Conservation (phyloP, 2,797 vertebrate genomes). For the Morus bassanus region DNA sequence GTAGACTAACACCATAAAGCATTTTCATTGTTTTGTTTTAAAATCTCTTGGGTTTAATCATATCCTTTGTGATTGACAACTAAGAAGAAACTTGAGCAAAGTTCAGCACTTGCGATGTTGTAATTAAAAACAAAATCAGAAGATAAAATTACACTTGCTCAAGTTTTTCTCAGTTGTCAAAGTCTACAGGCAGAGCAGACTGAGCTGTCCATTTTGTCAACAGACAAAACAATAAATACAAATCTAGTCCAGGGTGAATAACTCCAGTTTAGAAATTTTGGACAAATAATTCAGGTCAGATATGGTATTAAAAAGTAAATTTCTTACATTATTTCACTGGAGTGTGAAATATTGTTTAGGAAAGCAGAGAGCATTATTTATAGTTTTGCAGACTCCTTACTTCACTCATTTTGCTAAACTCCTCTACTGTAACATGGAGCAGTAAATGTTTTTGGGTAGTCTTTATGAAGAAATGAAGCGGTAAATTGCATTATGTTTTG, state of each 20-base stretch:
- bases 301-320: neutral
- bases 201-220: neutral
- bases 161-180: neutral
- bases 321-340: neutral
- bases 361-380: neutral
- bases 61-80: neutral
- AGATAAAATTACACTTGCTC: neutral
- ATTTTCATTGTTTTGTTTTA: neutral
- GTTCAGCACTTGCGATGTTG: neutral
- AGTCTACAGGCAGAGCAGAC: neutral
- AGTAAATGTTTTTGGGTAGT: constrained; percentile 43
- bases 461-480: constrained; percentile 58
- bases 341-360: neutral
- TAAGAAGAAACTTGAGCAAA: neutral
- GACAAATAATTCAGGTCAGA: neutral
- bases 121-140: neutral
- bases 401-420: constrained; percentile 15
- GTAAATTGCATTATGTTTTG: constrained; percentile 66
- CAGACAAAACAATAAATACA: neutral
- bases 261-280: neutral
- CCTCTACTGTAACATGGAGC: neutral
- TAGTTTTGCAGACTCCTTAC: neutral
- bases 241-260: neutral
- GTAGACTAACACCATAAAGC: neutral
- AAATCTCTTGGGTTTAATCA: neutral